Conservation (phyloP, 2,888 invertebrate species). For the Periphyllus acericola region DNA sequence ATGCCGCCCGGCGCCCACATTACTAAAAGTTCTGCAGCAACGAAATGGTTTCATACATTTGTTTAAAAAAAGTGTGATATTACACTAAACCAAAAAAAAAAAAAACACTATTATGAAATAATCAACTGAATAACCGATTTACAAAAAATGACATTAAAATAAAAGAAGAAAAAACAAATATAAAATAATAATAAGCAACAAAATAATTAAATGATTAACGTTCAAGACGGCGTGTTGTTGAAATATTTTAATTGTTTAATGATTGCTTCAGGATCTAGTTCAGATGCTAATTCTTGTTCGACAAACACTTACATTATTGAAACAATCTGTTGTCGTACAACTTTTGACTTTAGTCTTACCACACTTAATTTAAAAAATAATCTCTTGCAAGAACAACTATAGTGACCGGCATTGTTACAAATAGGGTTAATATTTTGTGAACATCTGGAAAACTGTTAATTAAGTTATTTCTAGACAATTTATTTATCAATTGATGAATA, state of each 20-base stretch:
- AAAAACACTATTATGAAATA: too few species aligned
- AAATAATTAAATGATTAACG: constrained; percentile 14
- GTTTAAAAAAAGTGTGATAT: too few species aligned
- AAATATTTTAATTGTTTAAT: not conserved
- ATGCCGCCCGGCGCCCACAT: too few species aligned
- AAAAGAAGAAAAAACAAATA: too few species aligned
- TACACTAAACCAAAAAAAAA: too few species aligned
- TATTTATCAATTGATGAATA: constrained; percentile 12
- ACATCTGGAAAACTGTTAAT: constrained; percentile 14
- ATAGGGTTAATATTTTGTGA: not conserved
- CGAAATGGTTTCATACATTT: too few species aligned
- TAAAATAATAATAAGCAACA: not conserved
- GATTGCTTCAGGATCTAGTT: constrained; percentile 4
- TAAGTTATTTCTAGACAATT: not conserved
- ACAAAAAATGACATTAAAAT: too few species aligned
- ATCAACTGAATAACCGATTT: too few species aligned
- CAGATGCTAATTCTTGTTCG: constrained; percentile 5
- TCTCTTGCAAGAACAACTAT: constrained; percentile 2
- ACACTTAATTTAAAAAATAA: not conserved
- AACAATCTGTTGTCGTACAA: too few species aligned
- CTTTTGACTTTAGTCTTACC: not conserved
- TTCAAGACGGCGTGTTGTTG: not conserved
- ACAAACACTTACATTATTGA: constrained; percentile 2
- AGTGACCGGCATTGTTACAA: not conserved
- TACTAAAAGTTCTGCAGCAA: too few species aligned